These are phyloP conservation scores for Mirza zaza DNA, from an alignment of 2,113 vertebrate genomes.

Conservation along the genomic window DNA sequence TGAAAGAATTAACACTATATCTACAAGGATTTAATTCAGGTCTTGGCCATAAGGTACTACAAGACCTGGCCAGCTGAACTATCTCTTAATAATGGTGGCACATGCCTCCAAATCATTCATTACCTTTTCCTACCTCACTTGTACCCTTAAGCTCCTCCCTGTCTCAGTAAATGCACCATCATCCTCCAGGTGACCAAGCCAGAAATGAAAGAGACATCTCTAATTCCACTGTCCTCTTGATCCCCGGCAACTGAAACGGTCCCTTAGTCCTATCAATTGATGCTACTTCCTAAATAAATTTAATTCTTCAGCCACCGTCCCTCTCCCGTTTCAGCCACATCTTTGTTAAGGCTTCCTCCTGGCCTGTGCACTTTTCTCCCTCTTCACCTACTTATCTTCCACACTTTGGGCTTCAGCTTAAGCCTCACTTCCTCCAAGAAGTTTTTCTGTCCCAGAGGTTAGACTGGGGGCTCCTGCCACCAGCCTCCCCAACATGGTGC, in stretches of 20 bases:
- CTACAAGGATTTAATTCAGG: not conserved
- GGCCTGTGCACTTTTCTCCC: not conserved
- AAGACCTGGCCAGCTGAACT: not conserved
- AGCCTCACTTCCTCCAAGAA: not conserved
- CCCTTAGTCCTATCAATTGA: not conserved
- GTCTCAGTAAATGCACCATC: not conserved
- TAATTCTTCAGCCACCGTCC: not conserved
- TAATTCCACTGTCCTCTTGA: not conserved
- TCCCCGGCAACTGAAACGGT: not conserved
- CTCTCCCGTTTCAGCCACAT: fast-evolving
- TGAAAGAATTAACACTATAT: not conserved
- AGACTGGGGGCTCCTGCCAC: not conserved
- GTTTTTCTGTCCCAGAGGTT: not conserved
- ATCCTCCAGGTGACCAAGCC: not conserved
- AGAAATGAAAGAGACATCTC: not conserved
- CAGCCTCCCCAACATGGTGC: not conserved
- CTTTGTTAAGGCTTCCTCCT: not conserved
- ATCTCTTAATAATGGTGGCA: not conserved
- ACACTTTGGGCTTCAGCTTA: not conserved
- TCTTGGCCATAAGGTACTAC: not conserved
- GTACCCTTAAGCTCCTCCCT: not conserved
- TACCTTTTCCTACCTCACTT: not conserved
- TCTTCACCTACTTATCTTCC: not conserved
- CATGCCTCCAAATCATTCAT: not conserved
- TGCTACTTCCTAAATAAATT: not conserved